phyloP scores from a whole-genome alignment of 2,797 vertebrate species.

The Halcyon badia region DNA sequence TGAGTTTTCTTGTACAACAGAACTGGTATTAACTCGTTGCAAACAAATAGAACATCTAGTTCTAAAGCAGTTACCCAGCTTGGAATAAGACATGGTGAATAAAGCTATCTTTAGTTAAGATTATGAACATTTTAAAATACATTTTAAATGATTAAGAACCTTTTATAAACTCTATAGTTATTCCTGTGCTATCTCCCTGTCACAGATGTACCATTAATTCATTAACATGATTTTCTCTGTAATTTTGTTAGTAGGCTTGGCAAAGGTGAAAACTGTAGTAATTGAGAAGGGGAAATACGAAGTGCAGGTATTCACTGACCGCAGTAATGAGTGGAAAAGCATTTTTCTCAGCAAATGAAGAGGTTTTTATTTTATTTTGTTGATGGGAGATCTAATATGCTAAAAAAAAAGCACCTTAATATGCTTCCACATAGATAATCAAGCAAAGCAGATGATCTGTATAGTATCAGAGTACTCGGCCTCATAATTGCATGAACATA shows the following conservation, averaged over 20 bases:
- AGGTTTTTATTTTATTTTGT: not conserved
- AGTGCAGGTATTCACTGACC: not conserved
- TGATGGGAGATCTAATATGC: not conserved
- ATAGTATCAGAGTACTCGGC: not conserved
- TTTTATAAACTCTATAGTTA: not conserved
- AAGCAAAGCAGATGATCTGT: not conserved
- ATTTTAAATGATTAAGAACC: slow-evolving; percentile 12
- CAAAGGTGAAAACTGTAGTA: not conserved
- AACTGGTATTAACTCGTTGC: not conserved
- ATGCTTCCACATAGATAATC: not conserved
- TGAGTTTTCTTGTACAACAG: not conserved
- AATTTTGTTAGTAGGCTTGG: not conserved
- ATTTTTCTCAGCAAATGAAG: not conserved
- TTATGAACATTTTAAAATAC: not conserved
- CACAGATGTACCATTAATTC: not conserved
- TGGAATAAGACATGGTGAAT: not conserved
- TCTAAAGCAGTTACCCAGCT: not conserved
- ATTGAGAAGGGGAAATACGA: not conserved
- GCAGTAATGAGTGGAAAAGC: not conserved
- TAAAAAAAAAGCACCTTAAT: slow-evolving; percentile 33
- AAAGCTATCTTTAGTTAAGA: not conserved
- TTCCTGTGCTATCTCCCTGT: slow-evolving; percentile 7
- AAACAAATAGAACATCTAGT: not conserved
- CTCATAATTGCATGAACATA: not conserved
- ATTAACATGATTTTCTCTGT: not conserved